These are phyloP conservation scores for Cheiracanthium punctorium DNA, from an alignment of 2,888 invertebrate genomes.

Conservation along the genomic window DNA sequence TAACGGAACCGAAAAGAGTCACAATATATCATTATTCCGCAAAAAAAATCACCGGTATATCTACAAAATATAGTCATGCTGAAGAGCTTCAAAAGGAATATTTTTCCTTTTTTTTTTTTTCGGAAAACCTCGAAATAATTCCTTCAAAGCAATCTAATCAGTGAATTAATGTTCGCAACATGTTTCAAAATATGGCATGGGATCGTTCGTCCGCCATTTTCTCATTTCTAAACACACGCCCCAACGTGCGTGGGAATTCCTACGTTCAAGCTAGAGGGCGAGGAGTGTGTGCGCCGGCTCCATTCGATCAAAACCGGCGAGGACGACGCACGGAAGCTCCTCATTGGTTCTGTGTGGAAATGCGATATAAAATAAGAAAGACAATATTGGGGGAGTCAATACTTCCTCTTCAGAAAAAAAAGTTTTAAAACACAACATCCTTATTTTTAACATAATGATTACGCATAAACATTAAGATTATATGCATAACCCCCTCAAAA, in stretches of 20 bases:
- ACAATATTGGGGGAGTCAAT: neutral
- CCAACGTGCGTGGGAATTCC: conserved; percentile 43
- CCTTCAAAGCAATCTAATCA: neutral
- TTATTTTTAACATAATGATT: no score
- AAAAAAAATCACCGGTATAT: neutral
- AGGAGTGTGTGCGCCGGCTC: conserved; percentile 64
- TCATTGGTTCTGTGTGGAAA: conserved; percentile 47
- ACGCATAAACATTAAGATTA: no score
- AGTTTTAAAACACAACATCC: neutral
- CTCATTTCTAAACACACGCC: neutral
- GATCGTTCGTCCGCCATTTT: conserved; percentile 54
- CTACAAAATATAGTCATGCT: neutral
- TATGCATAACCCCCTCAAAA: no score
- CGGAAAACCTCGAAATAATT: neutral
- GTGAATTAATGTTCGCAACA: no score
- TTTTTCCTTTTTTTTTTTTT: neutral
- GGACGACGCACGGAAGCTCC: conserved; percentile 14
- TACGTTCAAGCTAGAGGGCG: neutral
- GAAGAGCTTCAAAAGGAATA: neutral
- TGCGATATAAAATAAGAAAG: conserved; percentile 8
- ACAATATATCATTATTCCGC: neutral
- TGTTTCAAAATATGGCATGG: no score
- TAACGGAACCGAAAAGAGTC: conserved; percentile 52
- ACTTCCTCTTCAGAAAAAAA: neutral
- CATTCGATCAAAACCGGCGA: conserved; percentile 52